Conservation (phyloP, 2,113 vertebrate genomes). For the Pseudorhombus dupliciocellatus region DNA sequence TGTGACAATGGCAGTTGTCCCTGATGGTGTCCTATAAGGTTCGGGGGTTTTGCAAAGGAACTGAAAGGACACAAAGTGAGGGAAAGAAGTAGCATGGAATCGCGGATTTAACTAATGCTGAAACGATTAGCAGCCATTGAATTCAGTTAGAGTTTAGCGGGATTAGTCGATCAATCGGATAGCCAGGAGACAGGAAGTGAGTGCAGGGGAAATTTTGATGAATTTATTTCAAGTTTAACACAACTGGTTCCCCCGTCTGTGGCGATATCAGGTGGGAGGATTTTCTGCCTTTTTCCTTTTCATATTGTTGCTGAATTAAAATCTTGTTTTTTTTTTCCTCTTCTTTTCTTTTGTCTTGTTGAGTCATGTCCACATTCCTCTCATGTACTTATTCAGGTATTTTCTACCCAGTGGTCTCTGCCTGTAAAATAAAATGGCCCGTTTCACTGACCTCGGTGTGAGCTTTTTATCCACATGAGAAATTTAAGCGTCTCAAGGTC, state of each 20-base stretch:
- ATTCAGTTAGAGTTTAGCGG: slow-evolving; percentile 37
- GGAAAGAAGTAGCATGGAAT: slow-evolving; percentile 1
- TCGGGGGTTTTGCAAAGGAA: slow-evolving; percentile 22
- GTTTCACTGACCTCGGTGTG: slow-evolving; percentile 5
- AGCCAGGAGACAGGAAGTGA: neutral
- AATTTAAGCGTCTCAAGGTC: slow-evolving; percentile 21
- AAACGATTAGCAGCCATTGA: slow-evolving; percentile 34
- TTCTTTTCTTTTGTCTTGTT: neutral
- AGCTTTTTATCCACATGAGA: slow-evolving; percentile 16
- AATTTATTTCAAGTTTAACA: slow-evolving; percentile 1
- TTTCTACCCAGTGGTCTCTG: neutral
- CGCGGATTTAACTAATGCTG: neutral
- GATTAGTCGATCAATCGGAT: slow-evolving; percentile 36
- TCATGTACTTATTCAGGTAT: neutral
- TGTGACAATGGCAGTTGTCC: slow-evolving; percentile 66
- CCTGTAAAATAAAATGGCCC: slow-evolving; percentile 5
- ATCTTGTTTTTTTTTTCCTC: neutral
- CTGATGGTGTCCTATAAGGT: slow-evolving; percentile 52
- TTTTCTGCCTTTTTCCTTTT: neutral
- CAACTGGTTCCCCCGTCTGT: neutral
- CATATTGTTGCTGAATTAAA: neutral
- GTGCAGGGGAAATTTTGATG: slow-evolving; percentile 1
- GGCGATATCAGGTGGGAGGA: neutral
- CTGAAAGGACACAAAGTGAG: slow-evolving; percentile 17
- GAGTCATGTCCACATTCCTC: neutral